These are phyloP conservation scores for Crossaster papposus DNA, from an alignment of 53 echinoderm and acorn worm genomes.

Conservation along the genomic window DNA sequence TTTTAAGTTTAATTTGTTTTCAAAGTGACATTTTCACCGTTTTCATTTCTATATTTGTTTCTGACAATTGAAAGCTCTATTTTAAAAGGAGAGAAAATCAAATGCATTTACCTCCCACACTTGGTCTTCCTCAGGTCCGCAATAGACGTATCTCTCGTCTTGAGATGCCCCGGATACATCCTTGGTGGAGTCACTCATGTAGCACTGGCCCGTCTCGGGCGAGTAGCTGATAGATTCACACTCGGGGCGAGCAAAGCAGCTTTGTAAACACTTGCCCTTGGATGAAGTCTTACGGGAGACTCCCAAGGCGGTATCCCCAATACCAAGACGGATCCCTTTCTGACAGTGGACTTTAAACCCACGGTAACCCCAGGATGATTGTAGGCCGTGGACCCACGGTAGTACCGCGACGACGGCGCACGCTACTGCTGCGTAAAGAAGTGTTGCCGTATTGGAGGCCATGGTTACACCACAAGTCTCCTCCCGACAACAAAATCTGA, in stretches of 20 bases:
- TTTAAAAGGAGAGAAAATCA: not conserved
- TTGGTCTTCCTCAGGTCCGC: not conserved
- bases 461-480: not conserved
- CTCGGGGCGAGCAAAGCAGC: not conserved
- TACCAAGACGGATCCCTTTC: not conserved
- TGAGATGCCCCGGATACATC: not conserved
- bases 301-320: not conserved
- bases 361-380: conserved; percentile 14
- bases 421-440: conserved; percentile 32
- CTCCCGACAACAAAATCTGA: not conserved
- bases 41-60: too few species aligned
- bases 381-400: not conserved
- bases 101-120: not conserved
- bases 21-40: too few species aligned
- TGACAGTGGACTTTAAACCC: not conserved
- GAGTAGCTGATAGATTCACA: conserved; percentile 1
- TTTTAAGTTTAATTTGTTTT: too few species aligned
- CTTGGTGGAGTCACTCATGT: not conserved
- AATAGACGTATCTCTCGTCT: conserved; percentile 1
- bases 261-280: not conserved
- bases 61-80: not conserved
- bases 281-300: not conserved
- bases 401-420: not conserved
- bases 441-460: not conserved
- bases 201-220: conserved; percentile 5